A percentile compares a stretch with the other conserved stretches of the same genome.
Conservation (phyloP, 2,888 invertebrate species). For the Campoletis raptor region DNA sequence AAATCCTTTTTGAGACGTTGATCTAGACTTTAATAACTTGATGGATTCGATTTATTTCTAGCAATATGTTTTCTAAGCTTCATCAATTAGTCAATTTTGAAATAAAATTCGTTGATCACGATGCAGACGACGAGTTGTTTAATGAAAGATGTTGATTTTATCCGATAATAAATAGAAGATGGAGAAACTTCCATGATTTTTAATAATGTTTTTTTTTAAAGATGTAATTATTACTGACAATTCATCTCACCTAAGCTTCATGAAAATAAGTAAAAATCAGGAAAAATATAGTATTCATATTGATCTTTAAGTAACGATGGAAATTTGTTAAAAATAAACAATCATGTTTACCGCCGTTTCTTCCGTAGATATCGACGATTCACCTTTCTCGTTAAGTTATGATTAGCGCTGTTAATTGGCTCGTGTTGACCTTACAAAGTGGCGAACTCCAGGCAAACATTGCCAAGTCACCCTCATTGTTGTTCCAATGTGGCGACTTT, state of each 20-base stretch:
- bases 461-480: slow-evolving; percentile 77
- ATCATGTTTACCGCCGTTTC: background rate
- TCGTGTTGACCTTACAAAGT: slow-evolving; percentile 81
- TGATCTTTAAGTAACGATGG: background rate
- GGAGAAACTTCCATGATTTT: background rate
- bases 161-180: background rate
- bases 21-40: background rate
- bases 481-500: slow-evolving; percentile 77
- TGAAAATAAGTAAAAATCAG: background rate
- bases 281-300: background rate
- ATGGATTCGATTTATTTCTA: background rate
- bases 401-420: slow-evolving; percentile 80
- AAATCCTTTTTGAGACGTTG: background rate
- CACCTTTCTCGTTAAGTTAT: slow-evolving; percentile 73
- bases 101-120: background rate
- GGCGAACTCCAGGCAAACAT: slow-evolving; percentile 76
- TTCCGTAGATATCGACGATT: slow-evolving; percentile 15
- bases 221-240: background rate
- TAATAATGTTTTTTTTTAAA: background rate
- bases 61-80: background rate
- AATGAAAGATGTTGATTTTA: background rate
- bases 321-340: background rate
- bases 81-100: background rate
- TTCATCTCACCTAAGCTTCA: background rate
- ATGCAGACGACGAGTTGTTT: background rate